Evolutionary conservation across 2,888 invertebrate genomes (phyloP), one percentile per base, ranked within the genome.

Genomic region (Papilio demoleus): DNA sequence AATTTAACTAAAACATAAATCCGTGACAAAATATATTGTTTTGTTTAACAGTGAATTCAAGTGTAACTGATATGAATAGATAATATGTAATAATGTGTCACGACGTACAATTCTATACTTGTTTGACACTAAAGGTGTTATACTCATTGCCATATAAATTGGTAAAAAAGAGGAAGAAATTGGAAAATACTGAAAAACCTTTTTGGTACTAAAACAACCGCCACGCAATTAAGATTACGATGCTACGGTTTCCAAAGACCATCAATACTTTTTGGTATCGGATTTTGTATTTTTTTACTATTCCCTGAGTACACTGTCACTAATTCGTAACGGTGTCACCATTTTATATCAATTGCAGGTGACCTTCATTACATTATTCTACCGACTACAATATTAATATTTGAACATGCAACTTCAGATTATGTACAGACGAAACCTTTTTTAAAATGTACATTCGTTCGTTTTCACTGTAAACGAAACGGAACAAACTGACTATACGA

Each of bases 61-160:
- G 12, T 27, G 14, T 27, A 50, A 50, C 14, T 14, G 27, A 27
- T 27, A n/a, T 27, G 53, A 53, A 27, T 53, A 27, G 53, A 53
- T 53, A 53, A 53, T 53, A n/a, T 53, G n/a, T 8, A 53, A 50
- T 53, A 53, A 53, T 27, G n/a, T n/a, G 53, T 53, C 53, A 53
- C 53, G 27, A 53, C n/a, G n/a, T 27, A 53, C n/a, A 53, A 50
- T 47, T 6, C 3, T n/a, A n/a, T n/a, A n/a, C n/a, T n/a, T n/a
- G n/a, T n/a, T n/a, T n/a, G n/a, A n/a, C n/a, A n/a, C n/a, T n/a
- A n/a, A n/a, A n/a, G 8, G 8, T 11, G 47, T 17, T 47, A 24
- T 47, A 14, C 4, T 47, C 12, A 12, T 12, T 22, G 9, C 17
- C 12, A 12, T 11, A 11, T 12, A 11, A n/a, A n/a, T n/a, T n/a